Evolutionary conservation across 2,888 invertebrate species (phyloP), one percentile per base, ranked within the genome.

Genomic region (Tachina fera): DNA sequence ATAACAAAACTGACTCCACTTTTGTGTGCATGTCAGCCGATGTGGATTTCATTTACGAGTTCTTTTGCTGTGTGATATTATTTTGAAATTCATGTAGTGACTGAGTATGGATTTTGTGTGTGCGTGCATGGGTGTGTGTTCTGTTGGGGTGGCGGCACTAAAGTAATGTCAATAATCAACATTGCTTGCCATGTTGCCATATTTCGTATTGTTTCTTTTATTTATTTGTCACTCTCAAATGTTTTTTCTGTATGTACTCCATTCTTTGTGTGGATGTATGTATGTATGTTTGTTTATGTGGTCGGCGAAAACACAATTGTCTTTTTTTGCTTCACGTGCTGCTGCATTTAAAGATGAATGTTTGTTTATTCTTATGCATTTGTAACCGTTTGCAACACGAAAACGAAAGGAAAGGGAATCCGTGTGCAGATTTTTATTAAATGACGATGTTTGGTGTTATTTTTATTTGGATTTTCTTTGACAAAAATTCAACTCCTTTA

Each of bases 91-190:
- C 56, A 13, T 11, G 14, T 49, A 11, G 45, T 67, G 81, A 60
- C 60, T 67, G 67, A 11, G 6, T 10, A 31, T 65, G 3, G 16
- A 11, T 68, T 31, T 45, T 45, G 51, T 68, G 16, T 53, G 19
- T 45, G 49, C n/a, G 19, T 47, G 16, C 45, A n/a, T 45, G 49
- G 14, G 13, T 47, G 58, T 61, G 13, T 60, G 31, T 22, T 49
- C 2, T 85, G 74, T 78, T 83, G 79, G 79, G 83, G 83, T 83
- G 86, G 83, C 79, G 68, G 83, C 86, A 80, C 76, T 79, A 76
- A 67, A 86, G 83, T 83, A 83, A 86, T 86, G 86, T 86, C 83
- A 86, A 86, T 86, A 86, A 86, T 83, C 86, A 83, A 83, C 83
- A 80, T 80, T 76, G 65, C 72, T 41, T 65, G 86, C 86, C 61